Evolutionary conservation across 2,797 vertebrate genomes (phyloP).

Genomic region (Chloroceryle inda): DNA sequence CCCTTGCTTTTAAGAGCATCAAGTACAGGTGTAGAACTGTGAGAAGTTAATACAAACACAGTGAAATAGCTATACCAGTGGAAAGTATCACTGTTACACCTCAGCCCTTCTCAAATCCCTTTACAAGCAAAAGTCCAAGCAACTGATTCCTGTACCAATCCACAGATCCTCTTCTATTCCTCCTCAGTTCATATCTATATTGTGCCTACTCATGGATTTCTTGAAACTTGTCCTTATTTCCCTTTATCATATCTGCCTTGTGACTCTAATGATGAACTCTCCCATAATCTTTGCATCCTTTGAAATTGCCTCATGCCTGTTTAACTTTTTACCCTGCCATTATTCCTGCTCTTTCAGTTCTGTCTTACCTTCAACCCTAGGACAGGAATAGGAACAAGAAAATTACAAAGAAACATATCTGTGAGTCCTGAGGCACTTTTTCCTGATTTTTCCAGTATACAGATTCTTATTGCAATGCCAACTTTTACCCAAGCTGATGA

Average conservation of each 20-base stretch:
- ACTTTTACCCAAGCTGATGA: background rate
- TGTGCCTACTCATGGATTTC: background rate
- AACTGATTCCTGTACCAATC: background rate
- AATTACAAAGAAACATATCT: background rate
- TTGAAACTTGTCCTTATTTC: background rate
- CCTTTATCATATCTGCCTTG: accelerated
- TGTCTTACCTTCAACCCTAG: background rate
- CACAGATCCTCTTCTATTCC: background rate
- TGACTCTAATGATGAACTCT: background rate
- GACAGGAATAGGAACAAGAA: background rate
- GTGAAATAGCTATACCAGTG: background rate
- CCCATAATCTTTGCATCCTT: background rate
- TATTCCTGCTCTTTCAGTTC: background rate
- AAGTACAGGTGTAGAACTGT: background rate
- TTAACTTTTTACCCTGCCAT: background rate
- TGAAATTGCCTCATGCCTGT: background rate
- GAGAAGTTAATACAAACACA: background rate
- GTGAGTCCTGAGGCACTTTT: background rate
- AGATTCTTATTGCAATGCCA: background rate
- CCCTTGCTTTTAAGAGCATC: background rate
- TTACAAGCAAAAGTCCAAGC: background rate
- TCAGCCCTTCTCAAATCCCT: background rate
- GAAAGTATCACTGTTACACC: background rate
- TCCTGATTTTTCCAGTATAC: background rate
- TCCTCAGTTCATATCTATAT: background rate